Evolutionary conservation across 1,140 invertebrate genomes (phyloP).

Genomic region (Delia radicum): DNA sequence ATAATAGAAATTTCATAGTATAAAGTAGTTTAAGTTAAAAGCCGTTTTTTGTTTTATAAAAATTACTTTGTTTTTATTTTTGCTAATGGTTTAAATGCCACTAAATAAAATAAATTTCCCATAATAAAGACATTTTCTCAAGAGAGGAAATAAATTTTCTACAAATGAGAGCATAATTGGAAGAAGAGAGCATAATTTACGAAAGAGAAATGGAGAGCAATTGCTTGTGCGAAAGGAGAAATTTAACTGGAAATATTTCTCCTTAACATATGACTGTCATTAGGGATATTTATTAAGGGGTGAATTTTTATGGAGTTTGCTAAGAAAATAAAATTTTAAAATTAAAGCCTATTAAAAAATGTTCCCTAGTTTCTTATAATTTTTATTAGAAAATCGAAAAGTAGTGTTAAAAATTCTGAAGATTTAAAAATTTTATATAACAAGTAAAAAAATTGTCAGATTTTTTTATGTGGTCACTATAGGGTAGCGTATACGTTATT

Average conservation of each 20-base stretch:
- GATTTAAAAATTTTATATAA: no score
- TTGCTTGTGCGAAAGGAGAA: not conserved
- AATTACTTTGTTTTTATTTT: not conserved
- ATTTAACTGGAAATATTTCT: not conserved
- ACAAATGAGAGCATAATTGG: no score
- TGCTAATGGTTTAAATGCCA: not conserved
- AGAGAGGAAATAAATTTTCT: not conserved
- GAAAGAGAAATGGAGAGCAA: not conserved
- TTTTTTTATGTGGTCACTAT: no score
- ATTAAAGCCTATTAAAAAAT: no score
- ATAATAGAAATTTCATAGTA: not conserved
- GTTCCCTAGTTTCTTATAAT: no score
- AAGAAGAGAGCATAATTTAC: not conserved
- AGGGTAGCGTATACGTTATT: no score
- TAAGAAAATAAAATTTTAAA: no score
- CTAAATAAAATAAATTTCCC: not conserved
- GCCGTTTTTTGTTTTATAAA: not conserved
- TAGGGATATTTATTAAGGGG: not conserved
- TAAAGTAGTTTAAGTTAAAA: not conserved
- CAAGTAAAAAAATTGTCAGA: no score
- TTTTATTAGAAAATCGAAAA: no score
- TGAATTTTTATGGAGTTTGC: no score
- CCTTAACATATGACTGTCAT: slow-evolving; percentile 5
- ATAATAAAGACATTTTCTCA: slow-evolving; percentile 16
- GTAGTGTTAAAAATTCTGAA: no score